These are phyloP conservation scores for Neogobius melanostomus DNA, from an alignment of 2,113 vertebrate genomes.

Conservation along the genomic window DNA sequence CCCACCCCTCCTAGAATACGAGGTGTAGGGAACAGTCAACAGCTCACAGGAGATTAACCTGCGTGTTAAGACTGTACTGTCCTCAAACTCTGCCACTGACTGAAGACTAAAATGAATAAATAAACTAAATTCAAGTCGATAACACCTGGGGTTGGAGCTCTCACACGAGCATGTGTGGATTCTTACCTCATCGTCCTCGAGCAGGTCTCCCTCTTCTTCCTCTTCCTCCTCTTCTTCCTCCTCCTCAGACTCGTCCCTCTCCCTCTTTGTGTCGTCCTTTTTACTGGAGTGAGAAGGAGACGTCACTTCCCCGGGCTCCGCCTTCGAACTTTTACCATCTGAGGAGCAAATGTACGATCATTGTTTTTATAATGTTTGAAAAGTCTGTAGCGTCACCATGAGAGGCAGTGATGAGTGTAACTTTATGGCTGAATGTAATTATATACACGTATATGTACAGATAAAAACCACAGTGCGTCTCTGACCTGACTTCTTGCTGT, in stretches of 20 bases:
- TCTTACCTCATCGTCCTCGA: slow-evolving; percentile 78
- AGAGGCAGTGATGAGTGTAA: too few species aligned
- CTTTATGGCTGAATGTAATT: neutral
- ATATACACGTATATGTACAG: neutral
- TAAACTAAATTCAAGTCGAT: too few species aligned
- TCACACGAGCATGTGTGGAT: too few species aligned
- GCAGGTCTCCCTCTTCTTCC: slow-evolving; percentile 75
- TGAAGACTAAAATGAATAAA: too few species aligned
- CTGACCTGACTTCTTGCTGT: slow-evolving; percentile 79
- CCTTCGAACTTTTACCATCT: slow-evolving; percentile 78
- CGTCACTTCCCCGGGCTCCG: slow-evolving; percentile 69
- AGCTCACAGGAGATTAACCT: too few species aligned
- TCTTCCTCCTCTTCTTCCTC: slow-evolving; percentile 71
- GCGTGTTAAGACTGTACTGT: too few species aligned
- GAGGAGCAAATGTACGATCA: slow-evolving; percentile 3
- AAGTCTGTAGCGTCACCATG: too few species aligned
- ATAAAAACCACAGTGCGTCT: neutral
- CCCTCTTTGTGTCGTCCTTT: slow-evolving; percentile 80
- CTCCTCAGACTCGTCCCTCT: slow-evolving; percentile 82
- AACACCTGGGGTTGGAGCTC: too few species aligned
- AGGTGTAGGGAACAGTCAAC: too few species aligned
- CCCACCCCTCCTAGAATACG: too few species aligned
- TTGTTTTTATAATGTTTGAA: neutral
- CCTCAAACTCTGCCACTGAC: too few species aligned
- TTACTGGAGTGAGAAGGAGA: slow-evolving; percentile 68